phyloP scores from a whole-genome alignment of 2,797 vertebrate genomes.

The Clarias fuscus region DNA sequence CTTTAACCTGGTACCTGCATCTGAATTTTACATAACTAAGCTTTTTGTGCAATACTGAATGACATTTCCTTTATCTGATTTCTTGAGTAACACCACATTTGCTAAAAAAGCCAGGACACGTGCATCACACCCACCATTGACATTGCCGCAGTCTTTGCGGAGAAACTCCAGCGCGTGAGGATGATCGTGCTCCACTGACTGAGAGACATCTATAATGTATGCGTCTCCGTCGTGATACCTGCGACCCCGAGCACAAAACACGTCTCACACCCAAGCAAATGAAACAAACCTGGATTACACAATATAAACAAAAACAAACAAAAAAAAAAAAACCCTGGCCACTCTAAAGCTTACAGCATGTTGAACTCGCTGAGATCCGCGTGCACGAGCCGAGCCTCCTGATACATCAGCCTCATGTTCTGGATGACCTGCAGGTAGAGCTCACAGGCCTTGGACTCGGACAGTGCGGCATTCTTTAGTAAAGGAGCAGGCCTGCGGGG shows the following conservation, averaged over 20 bases:
- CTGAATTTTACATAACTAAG: not conserved
- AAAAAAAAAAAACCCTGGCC: not conserved
- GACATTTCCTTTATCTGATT: not conserved
- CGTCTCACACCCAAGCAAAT: not conserved
- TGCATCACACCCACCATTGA: constrained; percentile 77
- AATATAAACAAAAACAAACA: not conserved
- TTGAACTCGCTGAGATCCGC: constrained; percentile 99
- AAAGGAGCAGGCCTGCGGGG: constrained; percentile 87
- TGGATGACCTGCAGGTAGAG: constrained; percentile 90
- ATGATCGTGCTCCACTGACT: constrained; percentile 95
- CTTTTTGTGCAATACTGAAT: not conserved
- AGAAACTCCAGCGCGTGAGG: constrained; percentile 93
- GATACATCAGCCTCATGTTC: constrained; percentile 93
- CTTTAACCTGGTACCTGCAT: no score
- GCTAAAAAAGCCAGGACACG: not conserved
- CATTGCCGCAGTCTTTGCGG: constrained; percentile 89
- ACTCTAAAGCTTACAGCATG: constrained; percentile 83
- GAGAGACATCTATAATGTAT: constrained; percentile 92
- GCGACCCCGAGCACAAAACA: not conserved
- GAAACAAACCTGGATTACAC: not conserved
- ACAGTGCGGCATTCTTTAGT: constrained; percentile 85
- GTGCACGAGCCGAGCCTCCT: constrained; percentile 89
- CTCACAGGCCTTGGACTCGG: constrained; percentile 88
- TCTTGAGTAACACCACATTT: not conserved
- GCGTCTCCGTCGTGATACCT: constrained; percentile 84